Evolutionary conservation across 1,140 invertebrate species (phyloP).

Genomic region (Saccostrea glomerata): DNA sequence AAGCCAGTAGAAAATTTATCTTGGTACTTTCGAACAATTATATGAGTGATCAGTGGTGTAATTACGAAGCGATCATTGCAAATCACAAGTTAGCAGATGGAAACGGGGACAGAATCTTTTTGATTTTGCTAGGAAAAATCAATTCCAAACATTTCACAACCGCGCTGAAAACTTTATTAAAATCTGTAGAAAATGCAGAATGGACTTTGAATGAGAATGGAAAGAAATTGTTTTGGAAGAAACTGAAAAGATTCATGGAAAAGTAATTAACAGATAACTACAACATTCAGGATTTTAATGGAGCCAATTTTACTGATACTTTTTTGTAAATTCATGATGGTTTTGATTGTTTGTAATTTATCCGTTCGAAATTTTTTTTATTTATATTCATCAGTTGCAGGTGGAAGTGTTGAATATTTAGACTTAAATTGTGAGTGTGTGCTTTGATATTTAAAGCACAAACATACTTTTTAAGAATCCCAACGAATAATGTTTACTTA

Average conservation of each 20-base stretch:
- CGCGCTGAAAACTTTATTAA: conserved; percentile 82
- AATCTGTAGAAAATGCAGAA: conserved; percentile 82
- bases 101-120: conserved; percentile 88
- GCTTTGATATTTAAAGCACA: too few relatives aligned
- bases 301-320: too few relatives aligned
- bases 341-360: too few relatives aligned
- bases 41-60: conserved; percentile 84
- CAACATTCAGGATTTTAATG: too few relatives aligned
- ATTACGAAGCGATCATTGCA: conserved; percentile 85
- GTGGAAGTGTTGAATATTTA: too few relatives aligned
- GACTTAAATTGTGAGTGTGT: too few relatives aligned
- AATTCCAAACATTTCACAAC: conserved; percentile 80
- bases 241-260: conserved; percentile 83
- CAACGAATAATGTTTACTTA: too few relatives aligned
- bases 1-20: conserved; percentile 83
- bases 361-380: too few relatives aligned
- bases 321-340: too few relatives aligned
- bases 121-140: conserved; percentile 91
- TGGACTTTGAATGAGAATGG: conserved; percentile 89
- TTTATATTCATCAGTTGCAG: too few relatives aligned
- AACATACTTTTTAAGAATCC: too few relatives aligned
- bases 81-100: conserved; percentile 92
- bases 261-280: too few relatives aligned
- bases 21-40: conserved; percentile 84
- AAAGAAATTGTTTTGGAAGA: conserved; percentile 92